Percentiles rank a stretch among this genome's conserved stretches.
phyloP scores from a whole-genome alignment of 2,797 vertebrate species.

The Fratercula arctica region DNA sequence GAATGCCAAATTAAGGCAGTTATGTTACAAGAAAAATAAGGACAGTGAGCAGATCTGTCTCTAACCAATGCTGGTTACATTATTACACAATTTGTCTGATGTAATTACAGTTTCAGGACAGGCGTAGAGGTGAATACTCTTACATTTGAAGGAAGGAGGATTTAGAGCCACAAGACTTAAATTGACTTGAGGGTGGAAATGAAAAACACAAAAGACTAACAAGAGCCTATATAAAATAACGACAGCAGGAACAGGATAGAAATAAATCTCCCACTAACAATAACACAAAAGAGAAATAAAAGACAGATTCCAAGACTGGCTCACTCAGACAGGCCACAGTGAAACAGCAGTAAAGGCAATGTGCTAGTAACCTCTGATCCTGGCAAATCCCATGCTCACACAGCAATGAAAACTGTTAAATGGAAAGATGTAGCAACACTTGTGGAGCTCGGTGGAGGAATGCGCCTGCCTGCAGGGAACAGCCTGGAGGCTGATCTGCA shows the following conservation, averaged over 20 bases:
- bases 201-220: slow-evolving; percentile 44
- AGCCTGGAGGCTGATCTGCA: background rate
- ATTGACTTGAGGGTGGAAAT: slow-evolving; percentile 24
- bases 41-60: background rate
- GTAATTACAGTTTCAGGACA: slow-evolving; percentile 5
- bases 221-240: slow-evolving; percentile 43
- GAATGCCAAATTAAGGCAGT: background rate
- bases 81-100: background rate
- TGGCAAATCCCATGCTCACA: slow-evolving; percentile 30
- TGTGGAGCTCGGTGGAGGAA: background rate
- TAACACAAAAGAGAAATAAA: slow-evolving; percentile 57
- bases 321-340: background rate
- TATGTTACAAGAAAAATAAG: background rate
- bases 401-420: slow-evolving; percentile 47
- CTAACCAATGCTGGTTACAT: background rate
- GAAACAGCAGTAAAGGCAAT: slow-evolving; percentile 39
- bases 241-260: slow-evolving; percentile 31
- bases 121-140: background rate
- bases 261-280: slow-evolving; percentile 52
- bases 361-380: slow-evolving; percentile 54
- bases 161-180: slow-evolving; percentile 39
- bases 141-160: background rate
- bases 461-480: background rate
- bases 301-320: slow-evolving; percentile 45
- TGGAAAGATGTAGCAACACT: slow-evolving; percentile 10